These are phyloP conservation scores for Drosophila willistoni DNA, from an alignment of 1,140 invertebrate genomes.

Conservation along the genomic window DNA sequence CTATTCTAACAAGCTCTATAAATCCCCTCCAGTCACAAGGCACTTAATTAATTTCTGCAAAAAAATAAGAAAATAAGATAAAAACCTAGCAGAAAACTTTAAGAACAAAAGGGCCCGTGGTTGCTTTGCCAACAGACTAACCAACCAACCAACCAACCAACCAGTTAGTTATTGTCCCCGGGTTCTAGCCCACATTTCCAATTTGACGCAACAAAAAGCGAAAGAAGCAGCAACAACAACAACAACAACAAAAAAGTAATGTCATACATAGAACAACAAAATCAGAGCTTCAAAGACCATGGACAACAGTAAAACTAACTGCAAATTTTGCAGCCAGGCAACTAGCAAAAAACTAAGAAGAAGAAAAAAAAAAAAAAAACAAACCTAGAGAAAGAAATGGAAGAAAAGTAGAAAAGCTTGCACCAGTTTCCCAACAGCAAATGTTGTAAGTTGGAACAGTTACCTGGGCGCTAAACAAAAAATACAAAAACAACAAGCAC, in stretches of 20 bases:
- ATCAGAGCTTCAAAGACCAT: constrained; percentile 44
- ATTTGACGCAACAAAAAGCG: constrained; percentile 60
- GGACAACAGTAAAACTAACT: constrained; percentile 76
- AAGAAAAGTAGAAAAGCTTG: constrained; percentile 56
- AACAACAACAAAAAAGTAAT: constrained; percentile 46
- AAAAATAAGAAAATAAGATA: constrained; percentile 21
- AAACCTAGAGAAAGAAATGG: constrained; percentile 9
- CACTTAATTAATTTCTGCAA: constrained; percentile 78
- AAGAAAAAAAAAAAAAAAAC: neutral
- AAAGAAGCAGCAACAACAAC: neutral
- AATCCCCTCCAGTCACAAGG: constrained; percentile 54
- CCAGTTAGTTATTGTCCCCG: constrained; percentile 27
- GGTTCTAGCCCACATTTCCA: constrained; percentile 72
- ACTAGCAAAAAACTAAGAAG: constrained; percentile 36
- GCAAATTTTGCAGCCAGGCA: constrained; percentile 62
- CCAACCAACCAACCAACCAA: neutral
- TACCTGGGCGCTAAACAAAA: constrained; percentile 76
- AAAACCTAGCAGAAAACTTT: constrained; percentile 53
- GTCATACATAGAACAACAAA: constrained; percentile 62
- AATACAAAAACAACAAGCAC: constrained; percentile 31
- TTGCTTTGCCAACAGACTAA: constrained; percentile 13
- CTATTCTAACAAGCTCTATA: constrained; percentile 72
- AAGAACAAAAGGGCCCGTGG: constrained; percentile 72
- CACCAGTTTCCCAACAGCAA: constrained; percentile 73
- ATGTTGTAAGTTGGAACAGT: constrained; percentile 62